Evolutionary conservation across 2,888 invertebrate genomes (phyloP).

Genomic region (Clostera curtula): DNA sequence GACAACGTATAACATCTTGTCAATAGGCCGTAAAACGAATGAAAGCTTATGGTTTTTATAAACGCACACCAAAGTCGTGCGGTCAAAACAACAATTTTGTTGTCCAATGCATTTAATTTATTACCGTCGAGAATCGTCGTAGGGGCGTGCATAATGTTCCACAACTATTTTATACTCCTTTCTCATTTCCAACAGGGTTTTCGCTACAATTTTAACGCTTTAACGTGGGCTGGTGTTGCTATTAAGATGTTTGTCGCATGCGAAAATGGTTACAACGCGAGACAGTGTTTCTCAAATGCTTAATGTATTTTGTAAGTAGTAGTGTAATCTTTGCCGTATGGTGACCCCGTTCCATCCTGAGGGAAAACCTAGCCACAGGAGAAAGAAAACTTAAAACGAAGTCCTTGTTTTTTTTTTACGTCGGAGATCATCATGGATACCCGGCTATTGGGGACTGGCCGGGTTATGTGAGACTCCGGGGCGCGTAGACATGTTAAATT

Average conservation of each 20-base stretch:
- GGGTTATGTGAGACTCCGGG: too few species aligned
- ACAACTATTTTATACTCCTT: conserved; percentile 63
- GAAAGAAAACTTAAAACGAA: too few species aligned
- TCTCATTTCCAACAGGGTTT: conserved; percentile 42
- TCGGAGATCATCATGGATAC: too few species aligned
- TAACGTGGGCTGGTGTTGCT: conserved; percentile 20
- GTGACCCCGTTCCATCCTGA: too few species aligned
- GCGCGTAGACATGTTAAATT: too few species aligned
- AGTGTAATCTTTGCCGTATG: too few species aligned
- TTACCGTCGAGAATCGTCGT: conserved; percentile 62
- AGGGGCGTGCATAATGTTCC: conserved; percentile 68
- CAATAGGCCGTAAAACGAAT: conserved; percentile 48
- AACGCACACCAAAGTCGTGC: conserved; percentile 48
- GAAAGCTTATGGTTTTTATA: conserved; percentile 37
- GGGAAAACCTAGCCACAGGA: too few species aligned
- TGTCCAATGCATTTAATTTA: conserved; percentile 69
- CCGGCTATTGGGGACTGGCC: too few species aligned
- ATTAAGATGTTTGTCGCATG: conserved; percentile 10
- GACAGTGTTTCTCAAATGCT: not conserved
- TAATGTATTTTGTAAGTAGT: too few species aligned
- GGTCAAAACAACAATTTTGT: conserved; percentile 71
- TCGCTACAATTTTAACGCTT: conserved; percentile 39
- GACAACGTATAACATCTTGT: conserved; percentile 40
- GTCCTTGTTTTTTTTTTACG: too few species aligned
- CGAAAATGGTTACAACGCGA: conserved; percentile 5